phyloP scores from a whole-genome alignment of 2,797 vertebrate genomes.

The Pogonophryne albipinna region DNA sequence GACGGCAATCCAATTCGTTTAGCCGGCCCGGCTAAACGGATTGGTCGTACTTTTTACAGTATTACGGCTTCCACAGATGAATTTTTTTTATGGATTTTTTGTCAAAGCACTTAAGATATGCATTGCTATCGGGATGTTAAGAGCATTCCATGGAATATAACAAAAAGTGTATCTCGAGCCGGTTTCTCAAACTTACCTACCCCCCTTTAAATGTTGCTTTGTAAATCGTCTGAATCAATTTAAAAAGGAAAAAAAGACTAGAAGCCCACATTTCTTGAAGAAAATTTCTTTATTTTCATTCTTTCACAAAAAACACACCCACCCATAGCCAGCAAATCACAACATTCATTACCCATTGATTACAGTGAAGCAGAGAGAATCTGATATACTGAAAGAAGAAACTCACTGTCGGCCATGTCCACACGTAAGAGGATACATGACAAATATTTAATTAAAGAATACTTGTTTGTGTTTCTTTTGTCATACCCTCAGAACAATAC shows the following conservation, averaged over 20 bases:
- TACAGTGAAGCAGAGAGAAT: constrained; percentile 40
- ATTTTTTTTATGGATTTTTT: no score
- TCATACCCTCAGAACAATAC: not conserved
- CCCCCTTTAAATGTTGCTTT: not conserved
- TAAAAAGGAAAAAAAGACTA: constrained; percentile 6
- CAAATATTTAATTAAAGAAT: not conserved
- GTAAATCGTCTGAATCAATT: not conserved
- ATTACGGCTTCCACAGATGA: no score
- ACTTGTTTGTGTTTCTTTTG: not conserved
- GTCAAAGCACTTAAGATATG: no score
- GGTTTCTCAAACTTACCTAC: no score
- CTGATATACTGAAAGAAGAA: constrained; percentile 16
- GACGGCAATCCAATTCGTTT: no score
- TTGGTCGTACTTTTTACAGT: no score
- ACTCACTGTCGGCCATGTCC: constrained; percentile 30
- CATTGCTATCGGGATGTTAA: no score
- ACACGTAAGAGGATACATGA: constrained; percentile 23
- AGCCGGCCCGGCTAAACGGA: no score
- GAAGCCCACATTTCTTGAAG: constrained; percentile 13
- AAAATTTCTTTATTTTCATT: constrained; percentile 56
- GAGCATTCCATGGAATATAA: no score
- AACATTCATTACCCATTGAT: constrained; percentile 33
- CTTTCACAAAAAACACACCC: constrained; percentile 39
- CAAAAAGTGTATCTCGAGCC: no score
- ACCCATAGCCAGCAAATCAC: constrained; percentile 21